Evolutionary conservation across 2,797 vertebrate genomes (phyloP), one percentile per base, ranked within the genome.

Genomic region (Scomberomorus guttatus): DNA sequence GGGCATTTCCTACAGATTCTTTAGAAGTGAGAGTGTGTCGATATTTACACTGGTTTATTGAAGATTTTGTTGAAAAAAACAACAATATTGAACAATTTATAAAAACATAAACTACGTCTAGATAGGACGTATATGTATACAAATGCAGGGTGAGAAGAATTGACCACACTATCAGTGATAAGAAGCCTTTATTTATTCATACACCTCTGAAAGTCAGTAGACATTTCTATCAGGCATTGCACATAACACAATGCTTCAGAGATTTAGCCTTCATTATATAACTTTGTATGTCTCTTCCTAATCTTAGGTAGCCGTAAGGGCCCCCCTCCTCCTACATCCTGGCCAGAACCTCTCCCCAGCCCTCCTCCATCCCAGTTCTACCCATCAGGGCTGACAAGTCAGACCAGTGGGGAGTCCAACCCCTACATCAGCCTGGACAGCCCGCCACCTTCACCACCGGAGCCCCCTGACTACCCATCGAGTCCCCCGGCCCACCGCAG

Each of bases 371-470:
- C 83, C 20, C 95, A 96, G 27, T 97, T 96, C 83, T 98, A 97
- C 66, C 92, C 95, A 62, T 94, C 94, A 0, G 95, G 92, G 34
- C 91, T 96, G 78, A 95, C 96, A 0, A 97, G 96, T 29, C 98
- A 98, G 42, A 96, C 94, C 91, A 99, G 97, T 91, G 96, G 94
- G 0, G 98, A 99, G 76, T 98, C 97, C 72, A 99, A 99, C 90
- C 98, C 98, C 12, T 99, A 99, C 14, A 96, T 98, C 72, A 99
- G 98, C 93, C 94, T 99, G 64, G 98, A 99, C 93, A 98, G 98
- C 86, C 98, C 97, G 80, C 95, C 96, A 5, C 95, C 95, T 0
- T 96, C 97, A 0, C 95, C 97, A 0, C 97, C 96, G 0, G 97
- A 97, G 15, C 94, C 95, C 52, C 92, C 91, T 0, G 80, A 94